phyloP scores from a whole-genome alignment of 2,797 vertebrate species.

The Onychomys torridus region DNA sequence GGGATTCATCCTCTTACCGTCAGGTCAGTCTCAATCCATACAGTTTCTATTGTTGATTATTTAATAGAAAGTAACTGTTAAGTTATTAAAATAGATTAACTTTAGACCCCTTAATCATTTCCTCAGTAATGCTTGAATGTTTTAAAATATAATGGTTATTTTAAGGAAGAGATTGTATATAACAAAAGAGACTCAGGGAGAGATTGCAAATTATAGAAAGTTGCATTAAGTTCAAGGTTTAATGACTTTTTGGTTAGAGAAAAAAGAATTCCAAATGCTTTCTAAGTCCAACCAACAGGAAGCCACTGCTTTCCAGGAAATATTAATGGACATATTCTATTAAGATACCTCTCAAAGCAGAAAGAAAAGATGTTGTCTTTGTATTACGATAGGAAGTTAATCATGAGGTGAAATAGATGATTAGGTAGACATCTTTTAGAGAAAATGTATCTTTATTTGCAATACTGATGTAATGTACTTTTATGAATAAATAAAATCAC shows the following conservation, averaged over 20 bases:
- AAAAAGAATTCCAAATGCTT: slow-evolving; percentile 18
- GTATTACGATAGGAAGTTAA: slow-evolving; percentile 54
- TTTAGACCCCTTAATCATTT: slow-evolving; percentile 57
- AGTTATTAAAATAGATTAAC: slow-evolving; percentile 58
- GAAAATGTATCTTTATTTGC: slow-evolving; percentile 51
- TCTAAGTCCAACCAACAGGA: background rate
- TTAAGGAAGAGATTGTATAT: slow-evolving; percentile 47
- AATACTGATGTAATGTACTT: slow-evolving; percentile 72
- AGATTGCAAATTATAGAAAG: slow-evolving; percentile 11
- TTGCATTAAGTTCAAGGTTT: slow-evolving; percentile 8
- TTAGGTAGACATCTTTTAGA: background rate
- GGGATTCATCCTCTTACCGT: slow-evolving; percentile 51
- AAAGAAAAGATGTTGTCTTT: background rate
- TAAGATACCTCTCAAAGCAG: slow-evolving; percentile 54
- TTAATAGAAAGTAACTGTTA: slow-evolving; percentile 52
- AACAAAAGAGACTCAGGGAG: slow-evolving; percentile 21
- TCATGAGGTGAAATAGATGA: slow-evolving; percentile 58
- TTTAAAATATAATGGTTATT: slow-evolving; percentile 58
- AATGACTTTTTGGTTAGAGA: slow-evolving; percentile 14
- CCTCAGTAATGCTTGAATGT: slow-evolving; percentile 60
- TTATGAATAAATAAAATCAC: slow-evolving; percentile 64
- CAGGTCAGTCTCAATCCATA: slow-evolving; percentile 19
- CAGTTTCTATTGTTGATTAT: slow-evolving; percentile 57
- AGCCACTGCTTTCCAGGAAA: slow-evolving; percentile 40
- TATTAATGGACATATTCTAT: background rate